Conservation (phyloP, 2,113 vertebrate species). For the Percopsis transmontana region DNA sequence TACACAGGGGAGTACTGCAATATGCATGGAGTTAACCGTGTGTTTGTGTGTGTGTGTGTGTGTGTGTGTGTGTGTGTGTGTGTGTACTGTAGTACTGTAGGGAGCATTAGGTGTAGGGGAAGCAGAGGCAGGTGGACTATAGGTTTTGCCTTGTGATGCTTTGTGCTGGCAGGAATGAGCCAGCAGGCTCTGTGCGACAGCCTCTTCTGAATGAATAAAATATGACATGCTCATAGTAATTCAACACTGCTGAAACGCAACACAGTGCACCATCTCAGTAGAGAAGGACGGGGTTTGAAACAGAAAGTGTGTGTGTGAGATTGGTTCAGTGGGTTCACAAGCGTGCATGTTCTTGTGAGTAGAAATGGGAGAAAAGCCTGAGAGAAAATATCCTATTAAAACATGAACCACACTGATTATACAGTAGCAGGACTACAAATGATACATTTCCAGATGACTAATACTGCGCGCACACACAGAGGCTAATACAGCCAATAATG, state of each 20-base stretch:
- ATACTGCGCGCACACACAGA: neutral
- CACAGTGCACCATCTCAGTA: constrained; percentile 49
- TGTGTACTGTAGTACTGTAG: constrained; percentile 12
- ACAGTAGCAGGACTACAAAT: neutral
- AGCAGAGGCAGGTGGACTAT: constrained; percentile 57
- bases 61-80: constrained; percentile 25
- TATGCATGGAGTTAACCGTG: constrained; percentile 15
- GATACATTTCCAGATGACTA: neutral
- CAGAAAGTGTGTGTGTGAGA: neutral
- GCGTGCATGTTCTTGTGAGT: neutral
- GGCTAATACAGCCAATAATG: constrained; percentile 13
- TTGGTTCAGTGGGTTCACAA: constrained; percentile 2
- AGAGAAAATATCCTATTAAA: neutral
- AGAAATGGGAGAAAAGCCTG: neutral
- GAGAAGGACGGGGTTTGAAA: constrained; percentile 10
- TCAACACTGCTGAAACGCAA: constrained; percentile 60
- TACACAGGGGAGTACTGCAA: constrained; percentile 9
- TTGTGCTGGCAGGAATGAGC: constrained; percentile 46
- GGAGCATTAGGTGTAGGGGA: constrained; percentile 45
- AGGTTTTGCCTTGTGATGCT: constrained; percentile 45
- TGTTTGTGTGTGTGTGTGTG: constrained; percentile 8
- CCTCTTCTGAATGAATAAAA: constrained; percentile 71
- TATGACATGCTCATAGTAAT: constrained; percentile 62
- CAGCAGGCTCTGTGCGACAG: constrained; percentile 41
- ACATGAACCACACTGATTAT: neutral